A percentile compares a stretch with the other conserved stretches of the same genome.
Evolutionary conservation across 1,140 invertebrate genomes (phyloP).

Genomic region (Odontomachus brunneus): DNA sequence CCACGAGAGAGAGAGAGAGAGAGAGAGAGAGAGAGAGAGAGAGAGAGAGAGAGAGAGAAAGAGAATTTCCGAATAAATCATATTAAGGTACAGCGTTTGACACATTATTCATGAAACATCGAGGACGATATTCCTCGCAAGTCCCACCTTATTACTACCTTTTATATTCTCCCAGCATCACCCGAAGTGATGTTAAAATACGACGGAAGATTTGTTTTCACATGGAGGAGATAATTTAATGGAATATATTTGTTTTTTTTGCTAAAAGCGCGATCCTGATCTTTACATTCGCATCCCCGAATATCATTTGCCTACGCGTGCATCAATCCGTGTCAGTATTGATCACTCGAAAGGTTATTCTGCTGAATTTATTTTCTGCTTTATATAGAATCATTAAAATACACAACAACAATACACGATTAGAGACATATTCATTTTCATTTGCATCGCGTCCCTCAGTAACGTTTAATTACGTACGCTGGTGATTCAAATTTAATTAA

Average conservation of each 20-base stretch:
- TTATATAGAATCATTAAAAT: slow-evolving; percentile 14
- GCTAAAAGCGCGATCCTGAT: background rate
- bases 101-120: slow-evolving; percentile 6
- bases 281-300: background rate
- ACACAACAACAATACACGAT: slow-evolving; percentile 4
- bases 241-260: background rate
- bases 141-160: background rate
- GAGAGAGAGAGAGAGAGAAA: too few relatives aligned
- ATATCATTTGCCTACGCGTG: background rate
- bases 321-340: background rate
- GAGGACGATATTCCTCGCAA: background rate
- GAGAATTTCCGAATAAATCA: background rate
- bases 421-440: slow-evolving; percentile 15
- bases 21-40: too few relatives aligned
- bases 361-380: background rate
- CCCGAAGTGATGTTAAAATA: slow-evolving; percentile 7
- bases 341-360: slow-evolving; percentile 5
- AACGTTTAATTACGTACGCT: slow-evolving; percentile 9
- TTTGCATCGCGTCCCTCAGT: background rate
- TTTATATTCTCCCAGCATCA: background rate
- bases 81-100: background rate
- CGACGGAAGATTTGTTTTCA: background rate
- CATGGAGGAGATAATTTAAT: background rate
- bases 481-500: background rate
- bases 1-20: too few relatives aligned